These are phyloP conservation scores for Amia ocellicauda DNA, from an alignment of 2,113 vertebrate genomes.

Conservation along the genomic window DNA sequence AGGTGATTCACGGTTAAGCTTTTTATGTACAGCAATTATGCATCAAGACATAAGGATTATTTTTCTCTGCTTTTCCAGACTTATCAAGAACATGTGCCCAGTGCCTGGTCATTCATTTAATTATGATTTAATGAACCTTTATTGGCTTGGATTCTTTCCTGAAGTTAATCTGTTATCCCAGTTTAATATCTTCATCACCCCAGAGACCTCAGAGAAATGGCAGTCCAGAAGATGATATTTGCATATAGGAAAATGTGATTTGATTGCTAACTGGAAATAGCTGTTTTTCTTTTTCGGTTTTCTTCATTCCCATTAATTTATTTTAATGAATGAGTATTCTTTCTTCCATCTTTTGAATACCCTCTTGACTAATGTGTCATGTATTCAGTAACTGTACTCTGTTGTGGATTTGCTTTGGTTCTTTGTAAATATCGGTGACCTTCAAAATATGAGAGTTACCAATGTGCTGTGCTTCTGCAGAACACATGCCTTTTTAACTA, in stretches of 20 bases:
- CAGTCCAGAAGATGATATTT: not conserved
- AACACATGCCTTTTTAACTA: too few relatives aligned
- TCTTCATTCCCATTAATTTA: too few relatives aligned
- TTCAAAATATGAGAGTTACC: not conserved
- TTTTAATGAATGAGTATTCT: not conserved
- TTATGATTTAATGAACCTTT: too few relatives aligned
- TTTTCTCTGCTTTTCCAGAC: too few relatives aligned
- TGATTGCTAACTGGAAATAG: not conserved
- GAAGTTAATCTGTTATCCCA: conserved; percentile 1
- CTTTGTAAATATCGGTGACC: conserved; percentile 10
- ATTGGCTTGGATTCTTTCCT: too few relatives aligned
- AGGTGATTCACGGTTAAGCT: too few relatives aligned
- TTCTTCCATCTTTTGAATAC: conserved; percentile 1
- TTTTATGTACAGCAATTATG: too few relatives aligned
- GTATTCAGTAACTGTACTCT: not conserved
- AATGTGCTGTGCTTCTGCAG: not conserved
- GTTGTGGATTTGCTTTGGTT: not conserved
- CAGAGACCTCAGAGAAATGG: not conserved
- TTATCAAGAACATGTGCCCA: too few relatives aligned
- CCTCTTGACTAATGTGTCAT: not conserved
- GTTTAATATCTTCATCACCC: conserved; percentile 2
- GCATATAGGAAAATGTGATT: not conserved
- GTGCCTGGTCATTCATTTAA: too few relatives aligned
- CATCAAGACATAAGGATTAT: too few relatives aligned
- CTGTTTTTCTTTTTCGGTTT: conserved; percentile 3